Evolutionary conservation across 1,140 invertebrate genomes (phyloP).

Genomic region (Thereuonema tuberculata): DNA sequence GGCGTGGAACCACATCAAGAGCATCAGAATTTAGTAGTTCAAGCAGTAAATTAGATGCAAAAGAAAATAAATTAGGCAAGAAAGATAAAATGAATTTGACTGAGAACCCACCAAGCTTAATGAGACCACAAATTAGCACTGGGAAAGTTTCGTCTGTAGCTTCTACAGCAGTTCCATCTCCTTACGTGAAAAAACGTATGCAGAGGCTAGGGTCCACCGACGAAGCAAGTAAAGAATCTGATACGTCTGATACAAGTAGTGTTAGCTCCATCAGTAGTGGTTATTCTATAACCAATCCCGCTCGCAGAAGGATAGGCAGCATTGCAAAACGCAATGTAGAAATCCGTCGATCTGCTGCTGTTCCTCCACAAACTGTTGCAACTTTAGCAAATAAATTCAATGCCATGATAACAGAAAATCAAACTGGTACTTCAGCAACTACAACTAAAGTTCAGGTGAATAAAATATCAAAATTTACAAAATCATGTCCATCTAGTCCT

Average conservation of each 20-base stretch:
- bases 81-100: background rate
- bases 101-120: background rate
- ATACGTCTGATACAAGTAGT: background rate
- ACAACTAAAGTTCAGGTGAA: background rate
- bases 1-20: background rate
- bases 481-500: background rate
- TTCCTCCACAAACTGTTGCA: conserved; percentile 4
- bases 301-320: background rate
- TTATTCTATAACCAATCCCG: too few relatives aligned
- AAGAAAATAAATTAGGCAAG: background rate
- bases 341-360: background rate
- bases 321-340: background rate
- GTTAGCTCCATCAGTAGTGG: background rate
- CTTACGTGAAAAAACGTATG: too few relatives aligned
- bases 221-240: background rate
- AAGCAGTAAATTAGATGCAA: background rate
- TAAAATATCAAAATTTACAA: background rate
- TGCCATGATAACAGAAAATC: conserved; percentile 1
- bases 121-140: background rate
- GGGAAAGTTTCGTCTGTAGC: too few relatives aligned
- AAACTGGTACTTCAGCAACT: background rate
- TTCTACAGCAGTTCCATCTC: too few relatives aligned
- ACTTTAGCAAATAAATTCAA: conserved; percentile 7
- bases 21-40: too few relatives aligned
- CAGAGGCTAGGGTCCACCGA: background rate